Conservation (phyloP, 2,888 invertebrate genomes). For the Noctuana brunneofusca region DNA sequence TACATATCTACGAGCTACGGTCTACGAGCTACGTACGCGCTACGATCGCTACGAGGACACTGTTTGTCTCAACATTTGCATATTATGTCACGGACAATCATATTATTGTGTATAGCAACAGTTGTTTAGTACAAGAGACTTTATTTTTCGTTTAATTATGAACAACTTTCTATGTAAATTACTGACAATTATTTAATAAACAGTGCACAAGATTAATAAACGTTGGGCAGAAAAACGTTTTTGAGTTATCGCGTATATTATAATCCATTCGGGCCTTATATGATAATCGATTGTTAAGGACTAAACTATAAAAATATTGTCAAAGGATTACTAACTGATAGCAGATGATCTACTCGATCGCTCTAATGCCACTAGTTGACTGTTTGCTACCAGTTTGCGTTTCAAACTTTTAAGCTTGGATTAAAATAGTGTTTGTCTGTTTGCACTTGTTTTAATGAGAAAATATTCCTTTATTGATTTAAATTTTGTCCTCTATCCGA, state of each 20-base stretch:
- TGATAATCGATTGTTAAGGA: neutral
- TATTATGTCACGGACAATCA: neutral
- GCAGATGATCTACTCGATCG: neutral
- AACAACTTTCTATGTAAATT: neutral
- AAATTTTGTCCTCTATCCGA: too few relatives aligned
- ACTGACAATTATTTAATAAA: too few relatives aligned
- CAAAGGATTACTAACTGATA: conserved; percentile 10
- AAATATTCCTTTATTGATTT: too few relatives aligned
- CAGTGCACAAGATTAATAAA: too few relatives aligned
- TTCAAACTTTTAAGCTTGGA: neutral
- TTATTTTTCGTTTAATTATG: neutral
- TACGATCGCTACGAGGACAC: neutral
- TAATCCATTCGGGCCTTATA: too few relatives aligned
- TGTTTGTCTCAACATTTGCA: neutral
- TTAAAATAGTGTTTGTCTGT: neutral
- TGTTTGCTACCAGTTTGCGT: neutral
- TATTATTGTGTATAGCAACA: neutral
- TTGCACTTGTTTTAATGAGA: neutral
- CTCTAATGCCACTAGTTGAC: conserved; percentile 8
- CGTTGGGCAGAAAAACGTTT: too few relatives aligned
- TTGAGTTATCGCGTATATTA: too few relatives aligned
- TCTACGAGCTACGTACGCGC: neutral
- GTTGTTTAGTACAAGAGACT: too few relatives aligned
- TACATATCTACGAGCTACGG: neutral
- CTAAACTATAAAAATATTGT: neutral